phyloP scores from a whole-genome alignment of 2,888 invertebrate genomes.

The Steinernema hermaphroditum region DNA sequence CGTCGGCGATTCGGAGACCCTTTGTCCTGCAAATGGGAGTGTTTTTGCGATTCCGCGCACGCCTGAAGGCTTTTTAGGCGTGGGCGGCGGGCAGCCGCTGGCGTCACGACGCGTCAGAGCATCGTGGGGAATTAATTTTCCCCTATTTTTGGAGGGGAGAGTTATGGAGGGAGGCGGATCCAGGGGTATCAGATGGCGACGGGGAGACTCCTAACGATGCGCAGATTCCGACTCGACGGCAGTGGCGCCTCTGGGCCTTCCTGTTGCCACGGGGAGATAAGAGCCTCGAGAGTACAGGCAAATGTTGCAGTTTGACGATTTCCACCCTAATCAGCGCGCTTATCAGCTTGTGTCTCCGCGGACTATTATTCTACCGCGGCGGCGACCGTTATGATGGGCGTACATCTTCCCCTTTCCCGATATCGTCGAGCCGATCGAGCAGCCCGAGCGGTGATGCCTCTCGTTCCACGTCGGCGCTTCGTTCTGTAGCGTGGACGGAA shows the following conservation, averaged over 20 bases:
- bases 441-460: conserved; percentile 4
- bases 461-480: conserved; percentile 17
- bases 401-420: neutral
- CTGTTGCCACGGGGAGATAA: neutral
- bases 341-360: too few relatives aligned
- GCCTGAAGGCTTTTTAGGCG: conserved; percentile 4
- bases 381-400: neutral
- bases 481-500: conserved; percentile 4
- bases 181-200: too few relatives aligned
- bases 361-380: neutral
- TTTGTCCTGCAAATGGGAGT: neutral
- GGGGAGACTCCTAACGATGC: too few relatives aligned
- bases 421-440: neutral
- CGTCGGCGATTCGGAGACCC: neutral
- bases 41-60: neutral
- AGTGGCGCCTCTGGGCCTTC: too few relatives aligned
- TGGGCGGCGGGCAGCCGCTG: conserved; percentile 4
- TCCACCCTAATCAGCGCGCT: neutral
- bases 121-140: conserved; percentile 14
- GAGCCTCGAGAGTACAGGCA: neutral
- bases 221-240: too few relatives aligned
- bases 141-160: neutral
- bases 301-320: conserved; percentile 1
- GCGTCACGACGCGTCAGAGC: neutral
- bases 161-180: too few relatives aligned